phyloP scores from a whole-genome alignment of 2,888 invertebrate species.

The Clostera curtula region DNA sequence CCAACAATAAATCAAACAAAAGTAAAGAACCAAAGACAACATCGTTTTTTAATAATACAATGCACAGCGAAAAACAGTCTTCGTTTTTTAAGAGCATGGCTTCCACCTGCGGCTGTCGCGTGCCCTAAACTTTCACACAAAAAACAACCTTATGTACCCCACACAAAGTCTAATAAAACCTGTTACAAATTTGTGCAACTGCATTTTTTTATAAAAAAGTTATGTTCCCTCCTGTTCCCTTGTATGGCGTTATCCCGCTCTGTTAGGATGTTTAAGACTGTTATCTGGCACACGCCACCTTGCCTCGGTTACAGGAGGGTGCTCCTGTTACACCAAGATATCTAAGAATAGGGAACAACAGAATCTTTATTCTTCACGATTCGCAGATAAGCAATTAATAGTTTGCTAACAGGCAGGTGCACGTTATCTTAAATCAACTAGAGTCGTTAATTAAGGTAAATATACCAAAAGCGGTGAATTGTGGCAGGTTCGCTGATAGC shows the following conservation, averaged over 20 bases:
- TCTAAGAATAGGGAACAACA: slow-evolving; percentile 59
- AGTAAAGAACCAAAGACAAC: slow-evolving; percentile 41
- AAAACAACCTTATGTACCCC: slow-evolving; percentile 16
- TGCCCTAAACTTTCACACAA: slow-evolving; percentile 31
- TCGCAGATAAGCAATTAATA: slow-evolving; percentile 55
- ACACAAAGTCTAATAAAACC: slow-evolving; percentile 18
- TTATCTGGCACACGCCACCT: slow-evolving; percentile 72
- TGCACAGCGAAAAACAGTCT: slow-evolving; percentile 53
- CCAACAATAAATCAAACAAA: slow-evolving; percentile 29
- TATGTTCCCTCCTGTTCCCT: slow-evolving; percentile 43
- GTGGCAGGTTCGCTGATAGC: slow-evolving; percentile 27
- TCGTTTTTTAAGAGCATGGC: slow-evolving; percentile 60
- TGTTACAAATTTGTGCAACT: slow-evolving; percentile 17
- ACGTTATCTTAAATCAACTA: slow-evolving; percentile 52
- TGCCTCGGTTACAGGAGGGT: slow-evolving; percentile 43
- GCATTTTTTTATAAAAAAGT: slow-evolving; percentile 60
- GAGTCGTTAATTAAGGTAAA: slow-evolving; percentile 55
- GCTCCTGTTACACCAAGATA: slow-evolving; percentile 40
- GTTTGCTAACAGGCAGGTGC: slow-evolving; percentile 60
- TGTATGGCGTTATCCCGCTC: slow-evolving; percentile 51
- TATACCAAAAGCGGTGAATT: slow-evolving; percentile 29
- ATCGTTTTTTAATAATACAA: slow-evolving; percentile 49
- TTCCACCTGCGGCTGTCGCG: slow-evolving; percentile 72
- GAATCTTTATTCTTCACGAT: slow-evolving; percentile 51
- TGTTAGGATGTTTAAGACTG: slow-evolving; percentile 64